phyloP scores from a whole-genome alignment of 2,113 vertebrate species.

The Thalassoma bifasciatum region DNA sequence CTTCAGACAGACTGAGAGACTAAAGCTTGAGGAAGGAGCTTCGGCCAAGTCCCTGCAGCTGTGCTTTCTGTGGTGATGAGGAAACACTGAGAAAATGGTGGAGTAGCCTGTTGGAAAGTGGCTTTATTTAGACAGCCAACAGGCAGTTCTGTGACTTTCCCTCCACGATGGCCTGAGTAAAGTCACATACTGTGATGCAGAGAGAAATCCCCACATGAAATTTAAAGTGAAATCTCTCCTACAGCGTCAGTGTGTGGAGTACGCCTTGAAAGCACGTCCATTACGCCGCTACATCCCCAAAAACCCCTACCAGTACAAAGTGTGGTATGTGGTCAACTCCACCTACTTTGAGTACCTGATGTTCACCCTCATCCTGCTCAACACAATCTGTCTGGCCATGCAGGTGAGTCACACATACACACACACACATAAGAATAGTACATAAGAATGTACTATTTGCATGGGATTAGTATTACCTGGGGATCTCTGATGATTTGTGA shows the following conservation, averaged over 20 bases:
- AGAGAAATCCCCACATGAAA: background rate
- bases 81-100: conserved; percentile 15
- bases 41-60: conserved; percentile 23
- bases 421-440: background rate
- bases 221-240: conserved; percentile 4
- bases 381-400: conserved; percentile 99
- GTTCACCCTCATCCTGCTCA: conserved; percentile 98
- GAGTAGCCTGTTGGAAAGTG: background rate
- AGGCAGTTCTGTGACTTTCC: conserved; percentile 9
- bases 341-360: conserved; percentile 99
- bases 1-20: conserved; percentile 41
- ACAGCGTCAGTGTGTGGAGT: conserved; percentile 98
- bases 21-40: conserved; percentile 33
- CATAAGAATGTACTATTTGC: too few species aligned
- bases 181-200: background rate
- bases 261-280: conserved; percentile 96
- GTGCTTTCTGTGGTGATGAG: conserved; percentile 37
- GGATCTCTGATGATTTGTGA: too few species aligned
- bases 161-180: background rate
- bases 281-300: conserved; percentile 97
- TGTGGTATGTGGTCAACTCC: conserved; percentile 99
- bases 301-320: conserved; percentile 99
- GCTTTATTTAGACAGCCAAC: conserved; percentile 13
- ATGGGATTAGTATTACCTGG: too few species aligned
- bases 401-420: conserved; percentile 85